Percentiles rank a stretch among this genome's conserved stretches.
These are phyloP conservation scores for Sparus aurata DNA, from an alignment of 2,797 vertebrate species.

Conservation along the genomic window DNA sequence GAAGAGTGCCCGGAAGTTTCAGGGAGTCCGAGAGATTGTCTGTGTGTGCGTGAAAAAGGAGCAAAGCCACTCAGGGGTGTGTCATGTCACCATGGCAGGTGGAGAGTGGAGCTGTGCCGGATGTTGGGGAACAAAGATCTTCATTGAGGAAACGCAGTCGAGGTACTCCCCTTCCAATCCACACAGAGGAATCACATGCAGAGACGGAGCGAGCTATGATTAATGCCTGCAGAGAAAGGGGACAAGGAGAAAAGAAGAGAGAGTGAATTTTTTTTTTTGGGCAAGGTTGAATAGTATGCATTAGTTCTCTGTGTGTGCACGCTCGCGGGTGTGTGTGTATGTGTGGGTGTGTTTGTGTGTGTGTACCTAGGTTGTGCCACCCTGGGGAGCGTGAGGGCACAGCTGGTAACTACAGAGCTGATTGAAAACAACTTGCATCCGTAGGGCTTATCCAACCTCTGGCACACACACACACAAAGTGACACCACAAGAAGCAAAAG, in stretches of 20 bases:
- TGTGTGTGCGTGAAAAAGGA: slow-evolving; percentile 50
- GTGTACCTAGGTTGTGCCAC: slow-evolving; percentile 72
- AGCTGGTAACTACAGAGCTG: slow-evolving; percentile 87
- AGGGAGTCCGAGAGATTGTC: slow-evolving; percentile 59
- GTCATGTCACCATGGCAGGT: slow-evolving; percentile 99
- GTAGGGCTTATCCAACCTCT: slow-evolving; percentile 78
- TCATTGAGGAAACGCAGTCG: slow-evolving; percentile 46
- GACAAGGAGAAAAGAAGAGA: slow-evolving; percentile 71
- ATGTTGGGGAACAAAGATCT: slow-evolving; percentile 62
- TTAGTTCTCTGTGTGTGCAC: slow-evolving; percentile 49
- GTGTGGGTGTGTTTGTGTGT: slow-evolving; percentile 28
- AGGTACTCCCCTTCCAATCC: slow-evolving; percentile 49
- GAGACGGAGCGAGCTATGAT: slow-evolving; percentile 64
- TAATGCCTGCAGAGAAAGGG: slow-evolving; percentile 74
- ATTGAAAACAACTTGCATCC: slow-evolving; percentile 87
- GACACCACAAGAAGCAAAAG: slow-evolving; percentile 69
- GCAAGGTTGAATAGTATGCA: slow-evolving; percentile 70
- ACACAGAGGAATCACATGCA: slow-evolving; percentile 60
- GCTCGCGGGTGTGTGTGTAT: slow-evolving; percentile 41
- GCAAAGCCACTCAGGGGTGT: slow-evolving; percentile 70
- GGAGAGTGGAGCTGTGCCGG: slow-evolving; percentile 72
- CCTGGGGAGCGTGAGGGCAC: slow-evolving; percentile 80
- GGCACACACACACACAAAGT: slow-evolving; percentile 57
- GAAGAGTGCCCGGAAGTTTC: slow-evolving; percentile 13
- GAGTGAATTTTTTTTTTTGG: slow-evolving; percentile 55